Base-by-base conservation (phyloP, 2,113 vertebrate species). In the Dendrocopos noguchii region DNA sequence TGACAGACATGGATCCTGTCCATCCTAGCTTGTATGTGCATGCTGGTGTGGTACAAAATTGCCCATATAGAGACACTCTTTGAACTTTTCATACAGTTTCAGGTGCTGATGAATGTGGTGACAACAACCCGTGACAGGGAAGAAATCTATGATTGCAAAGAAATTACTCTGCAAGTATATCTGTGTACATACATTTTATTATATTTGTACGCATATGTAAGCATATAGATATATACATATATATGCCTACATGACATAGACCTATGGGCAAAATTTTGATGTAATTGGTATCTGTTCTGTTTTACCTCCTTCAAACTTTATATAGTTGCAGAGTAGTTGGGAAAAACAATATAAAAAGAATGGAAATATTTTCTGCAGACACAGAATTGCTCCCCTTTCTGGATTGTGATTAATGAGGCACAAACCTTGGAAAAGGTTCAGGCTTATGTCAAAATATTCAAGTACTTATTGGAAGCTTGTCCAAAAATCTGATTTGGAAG, bases 401-500 rank as follows among this genome's bases (percentile, higher is more conserved):
- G 14, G 36, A 36, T 34, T 80, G 34, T 57, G 29, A 81, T 81
- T 86, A 88, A 72, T 70, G 57, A 85, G 44, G 31, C 36, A 84
- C 16, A 56, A 71, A 60, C 17, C 29, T 72, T 8, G 71, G 11
- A 56, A 93, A 80, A 90, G 33, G 25, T 91, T 80, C 73, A 82
- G 36, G 56, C 28, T 14, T 31, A 70, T 34, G 19, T 77, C 61
- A 65, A 74, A 82, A 59, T 10, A 4, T 53, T 52, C 56, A 77
- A 59, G 7, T 52, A 17, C 20, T 75, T 78, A 52, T 33, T 0
- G 3, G 57, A 60, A 71, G 3, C 73, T 57, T 67, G 31, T 61
- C 61, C 33, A 93, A 90, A 80, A 86, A 83, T 83, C 36, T 75
- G 33, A 71, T 66, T 15, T 47, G 19, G 31, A 87, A 86, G 22